A percentile compares a stretch with the other conserved stretches of the same genome.
These are phyloP conservation scores for Hypolimnas misippus DNA, from an alignment of 2,888 invertebrate genomes.

Conservation along the genomic window DNA sequence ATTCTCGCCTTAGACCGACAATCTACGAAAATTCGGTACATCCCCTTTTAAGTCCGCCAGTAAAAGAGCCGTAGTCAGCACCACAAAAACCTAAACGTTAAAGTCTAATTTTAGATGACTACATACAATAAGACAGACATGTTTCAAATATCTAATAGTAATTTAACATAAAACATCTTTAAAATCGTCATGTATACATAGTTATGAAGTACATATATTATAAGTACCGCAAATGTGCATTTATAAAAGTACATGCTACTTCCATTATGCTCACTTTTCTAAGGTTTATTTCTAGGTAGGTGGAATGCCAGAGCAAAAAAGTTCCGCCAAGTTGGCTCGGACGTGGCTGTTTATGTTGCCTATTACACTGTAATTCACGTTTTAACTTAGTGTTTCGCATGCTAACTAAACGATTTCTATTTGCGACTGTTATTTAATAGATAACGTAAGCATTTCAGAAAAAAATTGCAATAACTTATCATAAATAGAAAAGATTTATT, in stretches of 20 bases:
- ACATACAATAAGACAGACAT: too few relatives aligned
- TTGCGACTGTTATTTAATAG: constrained; percentile 21
- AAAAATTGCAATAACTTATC: not conserved
- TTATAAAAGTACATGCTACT: not conserved
- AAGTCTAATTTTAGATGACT: too few relatives aligned
- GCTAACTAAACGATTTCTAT: constrained; percentile 35
- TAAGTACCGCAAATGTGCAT: not conserved
- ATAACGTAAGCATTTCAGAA: not conserved
- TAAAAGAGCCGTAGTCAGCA: too few relatives aligned
- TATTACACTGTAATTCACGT: constrained; percentile 43
- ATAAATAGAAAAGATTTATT: too few relatives aligned
- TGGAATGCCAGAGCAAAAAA: constrained; percentile 51
- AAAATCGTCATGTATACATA: too few relatives aligned
- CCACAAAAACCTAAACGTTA: too few relatives aligned
- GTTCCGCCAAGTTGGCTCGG: constrained; percentile 46
- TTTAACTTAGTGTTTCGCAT: constrained; percentile 36
- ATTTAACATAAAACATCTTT: too few relatives aligned
- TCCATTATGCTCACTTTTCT: not conserved
- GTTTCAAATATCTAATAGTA: too few relatives aligned
- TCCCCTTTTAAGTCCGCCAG: too few relatives aligned
- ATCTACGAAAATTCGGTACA: too few relatives aligned
- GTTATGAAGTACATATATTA: too few relatives aligned
- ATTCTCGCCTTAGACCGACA: too few relatives aligned
- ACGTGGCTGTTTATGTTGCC: constrained; percentile 43
- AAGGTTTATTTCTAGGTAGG: constrained; percentile 42